A percentile compares a stretch with the other conserved stretches of the same genome.
Conservation (phyloP, 2,888 invertebrate genomes). For the Drosophila stalkeri region DNA sequence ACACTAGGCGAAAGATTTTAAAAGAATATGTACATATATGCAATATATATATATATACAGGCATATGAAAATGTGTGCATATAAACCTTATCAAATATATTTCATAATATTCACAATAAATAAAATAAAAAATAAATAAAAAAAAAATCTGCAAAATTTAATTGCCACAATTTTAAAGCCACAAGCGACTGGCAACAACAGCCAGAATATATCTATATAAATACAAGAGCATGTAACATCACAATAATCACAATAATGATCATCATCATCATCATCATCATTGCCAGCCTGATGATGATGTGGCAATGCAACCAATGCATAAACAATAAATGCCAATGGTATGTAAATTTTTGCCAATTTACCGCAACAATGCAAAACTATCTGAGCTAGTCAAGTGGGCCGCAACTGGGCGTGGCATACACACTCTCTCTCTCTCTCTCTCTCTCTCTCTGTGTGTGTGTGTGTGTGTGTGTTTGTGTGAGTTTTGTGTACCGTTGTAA, state of each 20-base stretch:
- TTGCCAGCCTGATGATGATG: constrained; percentile 30
- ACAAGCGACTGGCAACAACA: constrained; percentile 31
- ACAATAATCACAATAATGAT: constrained; percentile 21
- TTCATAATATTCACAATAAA: constrained; percentile 17
- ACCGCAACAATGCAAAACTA: constrained; percentile 78
- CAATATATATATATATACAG: neutral
- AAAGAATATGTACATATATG: constrained; percentile 29
- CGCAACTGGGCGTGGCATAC: constrained; percentile 5
- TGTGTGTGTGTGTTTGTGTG: constrained; percentile 7
- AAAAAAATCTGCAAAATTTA: constrained; percentile 42
- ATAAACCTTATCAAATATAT: constrained; percentile 7
- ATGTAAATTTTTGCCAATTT: constrained; percentile 79
- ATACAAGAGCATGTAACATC: constrained; percentile 14
- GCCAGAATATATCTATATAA: constrained; percentile 15
- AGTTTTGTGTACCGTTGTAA: constrained; percentile 49
- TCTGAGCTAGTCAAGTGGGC: constrained; percentile 50
- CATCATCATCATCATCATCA: constrained; percentile 13
- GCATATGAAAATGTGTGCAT: neutral
- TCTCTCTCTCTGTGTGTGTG: neutral
- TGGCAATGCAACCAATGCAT: constrained; percentile 66
- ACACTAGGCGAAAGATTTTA: constrained; percentile 21
- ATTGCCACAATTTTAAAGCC: constrained; percentile 71
- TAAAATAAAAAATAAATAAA: constrained; percentile 1
- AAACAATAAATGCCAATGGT: constrained; percentile 78
- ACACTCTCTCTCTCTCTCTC: neutral